Evolutionary conservation across 2,797 vertebrate genomes (phyloP), one percentile per base, ranked within the genome.

Genomic region (Takifugu rubripes): DNA sequence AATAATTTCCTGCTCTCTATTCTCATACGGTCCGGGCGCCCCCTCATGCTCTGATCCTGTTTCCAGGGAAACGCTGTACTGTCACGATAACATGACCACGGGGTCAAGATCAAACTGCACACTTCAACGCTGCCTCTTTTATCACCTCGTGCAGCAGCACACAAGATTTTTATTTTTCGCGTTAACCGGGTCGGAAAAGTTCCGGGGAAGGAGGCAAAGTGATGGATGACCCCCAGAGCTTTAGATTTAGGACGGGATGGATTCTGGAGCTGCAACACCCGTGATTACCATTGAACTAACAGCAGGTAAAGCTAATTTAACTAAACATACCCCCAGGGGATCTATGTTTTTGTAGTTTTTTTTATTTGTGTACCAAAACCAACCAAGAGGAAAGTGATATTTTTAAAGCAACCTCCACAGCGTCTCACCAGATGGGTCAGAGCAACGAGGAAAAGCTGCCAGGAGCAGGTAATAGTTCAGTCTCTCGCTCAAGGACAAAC

Each of bases 21-120:
- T 44, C 11, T 48, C 46, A 48, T 44, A 8, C 63, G 72, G 75
- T 77, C 81, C 72, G 21, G 21, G 66, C 63, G 56, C 54, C 72
- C 67, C 79, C 75, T 74, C 66, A 45, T 79, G 67, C 55, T 40
- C 12, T 53, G 61, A 75, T 79, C 56, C 64, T 58, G 83, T 85
- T 86, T 77, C 85, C 70, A 75, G 31, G 80, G 85, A 81, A 84
- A 85, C 84, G 67, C 52, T 61, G 60, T 64, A 62, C 59, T 64
- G 21, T n/a, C 54, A 68, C 21, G 57, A 74, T 57, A 66, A 70
- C 51, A 24, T 76, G 81, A 83, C 76, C 77, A 69, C 77, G 36
- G 64, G 78, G 69, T 79, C 43, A 5, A 72, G 70, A 76, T 81
- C 73, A 75, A 73, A 76, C 64, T 74, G 57, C 64, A 68, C 68